These are phyloP conservation scores for Xenopus laevis DNA, from an alignment of 2,113 vertebrate species.

Conservation along the genomic window DNA sequence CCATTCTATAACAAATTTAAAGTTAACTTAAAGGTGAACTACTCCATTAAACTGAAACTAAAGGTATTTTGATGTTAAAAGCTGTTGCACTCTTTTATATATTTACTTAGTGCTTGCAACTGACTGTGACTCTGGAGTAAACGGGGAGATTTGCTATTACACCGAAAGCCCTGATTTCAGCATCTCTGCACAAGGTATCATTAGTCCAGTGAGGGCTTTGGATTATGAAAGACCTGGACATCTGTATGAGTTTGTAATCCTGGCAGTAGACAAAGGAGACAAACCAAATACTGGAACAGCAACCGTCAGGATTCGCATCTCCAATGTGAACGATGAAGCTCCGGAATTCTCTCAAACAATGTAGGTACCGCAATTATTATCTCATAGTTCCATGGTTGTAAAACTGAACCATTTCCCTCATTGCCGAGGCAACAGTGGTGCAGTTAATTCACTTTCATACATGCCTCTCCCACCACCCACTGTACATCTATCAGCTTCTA, in stretches of 20 bases:
- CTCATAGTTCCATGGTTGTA: no score
- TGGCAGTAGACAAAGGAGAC: constrained; percentile 81
- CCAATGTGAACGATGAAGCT: constrained; percentile 84
- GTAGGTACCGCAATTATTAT: constrained; percentile 58
- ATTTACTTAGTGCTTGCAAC: constrained; percentile 72
- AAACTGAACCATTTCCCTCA: no score
- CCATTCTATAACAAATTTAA: no score
- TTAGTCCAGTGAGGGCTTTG: constrained; percentile 72
- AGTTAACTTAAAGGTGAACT: no score
- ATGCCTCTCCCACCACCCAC: no score
- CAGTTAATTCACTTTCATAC: no score
- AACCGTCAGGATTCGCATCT: constrained; percentile 77
- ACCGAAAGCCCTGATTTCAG: constrained; percentile 79
- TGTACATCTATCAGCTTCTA: not conserved
- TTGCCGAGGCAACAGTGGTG: no score
- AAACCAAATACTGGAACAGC: constrained; percentile 77
- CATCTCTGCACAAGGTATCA: constrained; percentile 74
- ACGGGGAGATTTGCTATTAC: constrained; percentile 78
- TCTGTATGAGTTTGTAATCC: constrained; percentile 83
- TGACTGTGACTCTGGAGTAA: constrained; percentile 81
- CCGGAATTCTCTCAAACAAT: constrained; percentile 77
- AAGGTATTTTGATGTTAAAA: no score
- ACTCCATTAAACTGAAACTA: no score
- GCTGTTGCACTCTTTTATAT: not conserved
- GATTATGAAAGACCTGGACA: constrained; percentile 80